A percentile compares a stretch with the other conserved stretches of the same genome.
phyloP scores from a whole-genome alignment of 2,888 invertebrate species.

The Osmoderma eremita region DNA sequence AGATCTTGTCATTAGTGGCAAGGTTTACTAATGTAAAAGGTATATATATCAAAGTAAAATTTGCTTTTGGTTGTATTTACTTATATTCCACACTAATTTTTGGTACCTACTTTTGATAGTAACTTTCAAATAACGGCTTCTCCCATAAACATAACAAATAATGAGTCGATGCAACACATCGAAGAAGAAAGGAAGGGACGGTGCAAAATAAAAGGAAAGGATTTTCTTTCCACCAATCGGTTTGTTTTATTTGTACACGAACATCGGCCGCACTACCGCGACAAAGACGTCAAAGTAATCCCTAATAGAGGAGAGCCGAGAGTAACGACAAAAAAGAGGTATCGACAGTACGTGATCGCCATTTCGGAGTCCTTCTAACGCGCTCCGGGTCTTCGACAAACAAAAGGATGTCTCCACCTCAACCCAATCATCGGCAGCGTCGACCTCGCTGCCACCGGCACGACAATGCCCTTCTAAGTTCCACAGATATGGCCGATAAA shows the following conservation, averaged over 20 bases:
- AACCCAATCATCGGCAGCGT: constrained; percentile 21
- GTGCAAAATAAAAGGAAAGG: constrained; percentile 8
- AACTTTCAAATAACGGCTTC: background rate
- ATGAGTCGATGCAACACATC: constrained; percentile 18
- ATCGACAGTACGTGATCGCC: constrained; percentile 35
- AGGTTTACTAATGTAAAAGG: no score
- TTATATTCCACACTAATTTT: no score
- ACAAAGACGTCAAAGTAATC: constrained; percentile 35
- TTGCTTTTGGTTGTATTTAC: no score
- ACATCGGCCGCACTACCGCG: constrained; percentile 28
- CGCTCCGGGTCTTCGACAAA: constrained; percentile 22
- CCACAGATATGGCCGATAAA: constrained; percentile 29
- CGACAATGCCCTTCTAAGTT: constrained; percentile 14
- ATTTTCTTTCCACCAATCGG: constrained; percentile 29
- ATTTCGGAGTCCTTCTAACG: constrained; percentile 31
- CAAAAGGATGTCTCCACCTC: constrained; percentile 34
- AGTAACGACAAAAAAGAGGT: constrained; percentile 35
- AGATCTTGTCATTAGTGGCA: no score
- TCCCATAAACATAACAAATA: constrained; percentile 2
- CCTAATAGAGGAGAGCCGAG: constrained; percentile 30
- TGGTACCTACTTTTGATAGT: no score
- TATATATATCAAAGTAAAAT: no score
- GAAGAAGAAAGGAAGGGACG: constrained; percentile 12
- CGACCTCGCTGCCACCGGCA: background rate
- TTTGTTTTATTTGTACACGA: constrained; percentile 34